Percentiles rank a stretch among this genome's conserved stretches.
Evolutionary conservation across 2,797 vertebrate genomes (phyloP).

Genomic region (Clarias platycephalus): DNA sequence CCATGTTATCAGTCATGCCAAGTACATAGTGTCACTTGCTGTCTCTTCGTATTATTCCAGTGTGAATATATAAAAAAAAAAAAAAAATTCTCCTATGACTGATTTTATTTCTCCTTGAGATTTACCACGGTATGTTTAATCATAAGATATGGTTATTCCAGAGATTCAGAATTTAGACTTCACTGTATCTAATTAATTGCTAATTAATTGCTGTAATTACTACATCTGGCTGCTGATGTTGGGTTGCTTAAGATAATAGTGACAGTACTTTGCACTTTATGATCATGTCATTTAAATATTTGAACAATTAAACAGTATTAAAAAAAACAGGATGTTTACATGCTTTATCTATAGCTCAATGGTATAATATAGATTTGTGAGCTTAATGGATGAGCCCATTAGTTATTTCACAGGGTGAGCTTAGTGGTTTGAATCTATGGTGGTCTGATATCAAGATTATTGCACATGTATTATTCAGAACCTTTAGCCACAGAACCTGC

Average conservation of each 20-base stretch:
- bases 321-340: not conserved
- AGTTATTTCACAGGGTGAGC: not conserved
- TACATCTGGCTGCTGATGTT: not conserved
- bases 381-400: not conserved
- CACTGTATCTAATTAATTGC: not conserved
- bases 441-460: not conserved
- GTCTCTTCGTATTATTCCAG: constrained; percentile 20
- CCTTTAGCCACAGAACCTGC: not conserved
- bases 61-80: not conserved
- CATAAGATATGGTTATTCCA: not conserved
- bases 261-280: constrained; percentile 4
- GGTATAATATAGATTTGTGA: not conserved
- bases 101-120: not conserved
- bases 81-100: not conserved
- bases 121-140: not conserved
- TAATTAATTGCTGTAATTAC: constrained; percentile 6
- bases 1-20: constrained; percentile 13
- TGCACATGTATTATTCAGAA: not conserved
- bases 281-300: not conserved
- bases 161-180: not conserved
- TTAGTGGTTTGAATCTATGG: not conserved
- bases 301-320: not conserved
- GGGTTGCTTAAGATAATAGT: not conserved
- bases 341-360: not conserved
- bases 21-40: constrained; percentile 13